Evolutionary conservation across 2,888 invertebrate species (phyloP), one percentile per base, ranked within the genome.

Genomic region (Rotaria socialis): DNA sequence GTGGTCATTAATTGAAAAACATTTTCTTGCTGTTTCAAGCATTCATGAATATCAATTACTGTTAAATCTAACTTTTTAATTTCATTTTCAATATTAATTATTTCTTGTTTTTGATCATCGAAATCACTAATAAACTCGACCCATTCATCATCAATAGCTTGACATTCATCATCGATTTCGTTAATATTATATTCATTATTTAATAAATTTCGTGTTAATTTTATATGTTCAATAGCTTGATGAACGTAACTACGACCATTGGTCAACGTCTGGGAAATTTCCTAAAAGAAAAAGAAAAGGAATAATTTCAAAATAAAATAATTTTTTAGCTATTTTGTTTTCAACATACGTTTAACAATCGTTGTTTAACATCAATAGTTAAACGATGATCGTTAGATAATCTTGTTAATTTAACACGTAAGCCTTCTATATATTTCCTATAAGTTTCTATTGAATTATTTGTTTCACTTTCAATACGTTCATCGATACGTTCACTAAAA

Each of bases 101-200:
- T 80, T 80, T 47, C n/a, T 47, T 80, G 80, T 47, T 47, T 43
- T 80, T 80, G 47, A 47, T 47, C 47, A 47, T 80, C 80, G 3
- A 47, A 80, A n/a, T 80, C 80, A 80, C 22, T 47, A 1, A 80
- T 11, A 47, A 80, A 80, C 47, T 80, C 80, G 14, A 5, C 24
- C 80, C 80, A 80, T 80, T 80, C 80, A 80, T 80, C 43, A n/a
- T 80, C 47, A 80, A 80, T 80, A 47, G 80, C 43, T 47, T 43
- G 47, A 80, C 43, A 47, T 80, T 80, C 80, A n/a, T 80, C 80
- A 80, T 80, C 80, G 7, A 80, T 67, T 67, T 67, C 80, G 11
- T 47, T n/a, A 11, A 5, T 80, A 43, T 80, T 43, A n/a, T 80
- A 43, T n/a, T 80, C 80, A 47, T 80, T 47, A 47, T 47, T 80